These are phyloP conservation scores for Cephalophus harveyi DNA, from an alignment of 2,113 vertebrate genomes.

Conservation along the genomic window DNA sequence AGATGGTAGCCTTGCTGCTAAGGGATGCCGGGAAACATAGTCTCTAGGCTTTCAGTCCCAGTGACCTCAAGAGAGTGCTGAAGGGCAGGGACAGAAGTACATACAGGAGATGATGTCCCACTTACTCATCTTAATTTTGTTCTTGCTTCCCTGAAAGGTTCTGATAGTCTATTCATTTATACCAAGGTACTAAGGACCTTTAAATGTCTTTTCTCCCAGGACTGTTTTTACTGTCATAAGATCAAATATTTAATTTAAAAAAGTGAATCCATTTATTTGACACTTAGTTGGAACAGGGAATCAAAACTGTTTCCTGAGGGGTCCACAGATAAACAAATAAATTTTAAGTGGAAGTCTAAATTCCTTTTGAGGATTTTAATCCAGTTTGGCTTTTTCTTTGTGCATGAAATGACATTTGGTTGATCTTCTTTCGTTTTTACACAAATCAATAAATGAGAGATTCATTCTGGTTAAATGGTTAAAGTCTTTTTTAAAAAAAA, in stretches of 20 bases:
- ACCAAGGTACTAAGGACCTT: neutral
- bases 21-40: neutral
- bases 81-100: neutral
- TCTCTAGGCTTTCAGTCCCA: neutral
- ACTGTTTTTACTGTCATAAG: neutral
- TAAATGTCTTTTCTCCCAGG: neutral
- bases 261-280: conserved; percentile 24
- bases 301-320: neutral
- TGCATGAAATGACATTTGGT: neutral
- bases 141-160: neutral
- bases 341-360: neutral
- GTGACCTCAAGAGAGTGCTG: neutral
- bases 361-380: neutral
- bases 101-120: neutral
- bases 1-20: neutral
- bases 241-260: conserved; percentile 12
- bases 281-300: neutral
- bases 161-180: conserved; percentile 14
- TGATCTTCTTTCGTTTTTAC: neutral
- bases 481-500: neutral
- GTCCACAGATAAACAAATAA: neutral
- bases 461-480: neutral
- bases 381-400: neutral
- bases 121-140: neutral
- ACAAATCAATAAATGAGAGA: neutral